phyloP scores from a whole-genome alignment of 2,113 vertebrate species.

The Columbina picui region DNA sequence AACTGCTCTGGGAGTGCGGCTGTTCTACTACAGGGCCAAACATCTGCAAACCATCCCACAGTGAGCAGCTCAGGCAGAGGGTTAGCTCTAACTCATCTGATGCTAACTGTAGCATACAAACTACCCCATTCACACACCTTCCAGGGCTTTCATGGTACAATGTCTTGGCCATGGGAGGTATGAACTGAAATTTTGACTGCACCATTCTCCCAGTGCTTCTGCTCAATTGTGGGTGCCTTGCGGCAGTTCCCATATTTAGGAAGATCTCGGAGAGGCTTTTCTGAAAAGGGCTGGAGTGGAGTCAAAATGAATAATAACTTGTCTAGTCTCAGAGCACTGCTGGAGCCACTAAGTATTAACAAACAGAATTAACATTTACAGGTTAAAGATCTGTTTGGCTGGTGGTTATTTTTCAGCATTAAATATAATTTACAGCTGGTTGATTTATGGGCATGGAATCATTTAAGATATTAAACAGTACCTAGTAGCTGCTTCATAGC shows the following conservation, averaged over 20 bases:
- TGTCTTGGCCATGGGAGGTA: not conserved
- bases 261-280: not conserved
- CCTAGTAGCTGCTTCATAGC: constrained; percentile 15
- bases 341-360: constrained; percentile 45
- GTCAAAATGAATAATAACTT: constrained; percentile 33
- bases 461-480: constrained; percentile 46
- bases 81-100: not conserved
- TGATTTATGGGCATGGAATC: constrained; percentile 38
- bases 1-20: no score
- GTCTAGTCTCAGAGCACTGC: not conserved
- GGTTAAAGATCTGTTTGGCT: constrained; percentile 60
- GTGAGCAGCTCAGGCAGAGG: not conserved
- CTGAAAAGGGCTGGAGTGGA: not conserved
- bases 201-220: not conserved
- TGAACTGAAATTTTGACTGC: not conserved
- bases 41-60: not conserved
- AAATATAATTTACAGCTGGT: constrained; percentile 31
- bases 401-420: constrained; percentile 54
- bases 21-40: not conserved
- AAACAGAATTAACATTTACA: constrained; percentile 64
- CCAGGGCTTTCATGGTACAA: not conserved
- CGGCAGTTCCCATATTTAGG: not conserved
- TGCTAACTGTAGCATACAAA: not conserved
- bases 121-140: not conserved
- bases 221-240: not conserved